Conservation (phyloP, 2,113 vertebrate species). For the Daphoenositta chrysoptera region DNA sequence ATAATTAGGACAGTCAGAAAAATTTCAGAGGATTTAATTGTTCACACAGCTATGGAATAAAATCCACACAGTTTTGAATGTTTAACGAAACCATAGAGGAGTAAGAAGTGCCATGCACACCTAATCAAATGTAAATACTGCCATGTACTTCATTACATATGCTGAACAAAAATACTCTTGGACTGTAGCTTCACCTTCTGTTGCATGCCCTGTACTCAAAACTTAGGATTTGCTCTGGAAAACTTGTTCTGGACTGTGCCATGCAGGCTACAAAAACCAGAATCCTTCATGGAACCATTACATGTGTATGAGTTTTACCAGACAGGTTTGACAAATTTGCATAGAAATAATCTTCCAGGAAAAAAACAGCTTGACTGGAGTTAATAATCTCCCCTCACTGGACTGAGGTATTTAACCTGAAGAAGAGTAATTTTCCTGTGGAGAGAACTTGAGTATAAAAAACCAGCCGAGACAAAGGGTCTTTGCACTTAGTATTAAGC, state of each 20-base stretch:
- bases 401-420: not conserved
- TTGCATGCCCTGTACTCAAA: not conserved
- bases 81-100: rapidly evolving
- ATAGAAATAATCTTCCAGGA: not conserved
- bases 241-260: not conserved
- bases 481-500: not conserved
- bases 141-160: not conserved
- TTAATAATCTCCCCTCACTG: not conserved
- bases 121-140: not conserved
- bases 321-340: not conserved
- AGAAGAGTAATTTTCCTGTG: not conserved
- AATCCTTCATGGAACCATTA: not conserved
- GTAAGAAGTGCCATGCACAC: not conserved
- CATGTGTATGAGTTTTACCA: not conserved
- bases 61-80: not conserved
- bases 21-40: constrained; percentile 26
- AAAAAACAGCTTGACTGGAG: not conserved
- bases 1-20: constrained; percentile 17
- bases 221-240: not conserved
- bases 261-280: not conserved
- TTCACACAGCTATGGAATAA: not conserved
- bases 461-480: not conserved
- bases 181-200: not conserved
- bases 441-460: not conserved
- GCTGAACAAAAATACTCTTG: not conserved